Conservation (phyloP, 2,888 invertebrate genomes). For the Aporophyla lueneburgensis region DNA sequence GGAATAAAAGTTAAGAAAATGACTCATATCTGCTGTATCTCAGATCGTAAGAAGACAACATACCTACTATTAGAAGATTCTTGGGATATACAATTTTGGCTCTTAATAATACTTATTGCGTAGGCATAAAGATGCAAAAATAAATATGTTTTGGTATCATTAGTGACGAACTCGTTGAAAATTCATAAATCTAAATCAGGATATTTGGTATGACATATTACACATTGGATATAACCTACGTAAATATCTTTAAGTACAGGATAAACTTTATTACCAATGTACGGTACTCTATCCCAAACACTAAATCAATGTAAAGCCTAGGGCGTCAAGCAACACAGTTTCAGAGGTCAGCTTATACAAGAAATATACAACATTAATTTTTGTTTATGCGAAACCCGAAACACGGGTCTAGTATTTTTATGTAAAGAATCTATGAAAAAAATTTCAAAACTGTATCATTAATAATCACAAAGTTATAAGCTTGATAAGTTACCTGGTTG, state of each 20-base stretch:
- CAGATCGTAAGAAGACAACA: background rate
- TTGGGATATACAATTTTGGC: background rate
- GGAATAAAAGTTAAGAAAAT: background rate
- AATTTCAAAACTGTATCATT: too few relatives aligned
- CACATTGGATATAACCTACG: background rate
- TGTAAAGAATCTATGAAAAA: too few relatives aligned
- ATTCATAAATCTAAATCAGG: slow-evolving; percentile 13
- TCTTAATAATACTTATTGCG: too few relatives aligned
- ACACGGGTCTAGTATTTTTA: too few relatives aligned
- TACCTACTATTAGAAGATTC: too few relatives aligned
- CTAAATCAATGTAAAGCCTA: slow-evolving; percentile 16
- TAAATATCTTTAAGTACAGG: background rate
- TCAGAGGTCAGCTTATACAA: background rate
- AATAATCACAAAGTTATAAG: too few relatives aligned
- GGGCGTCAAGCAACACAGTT: too few relatives aligned
- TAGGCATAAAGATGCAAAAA: background rate
- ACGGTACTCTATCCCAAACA: slow-evolving; percentile 3
- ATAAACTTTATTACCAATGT: slow-evolving; percentile 2
- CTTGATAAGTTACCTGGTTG: too few relatives aligned
- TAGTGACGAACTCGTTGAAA: background rate
- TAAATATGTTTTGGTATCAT: background rate
- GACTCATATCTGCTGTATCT: background rate
- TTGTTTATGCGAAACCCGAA: too few relatives aligned
- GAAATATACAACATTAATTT: too few relatives aligned
- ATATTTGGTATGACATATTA: background rate